Evolutionary conservation across 2,888 invertebrate species (phyloP).

Genomic region (Dynastes hyllus): DNA sequence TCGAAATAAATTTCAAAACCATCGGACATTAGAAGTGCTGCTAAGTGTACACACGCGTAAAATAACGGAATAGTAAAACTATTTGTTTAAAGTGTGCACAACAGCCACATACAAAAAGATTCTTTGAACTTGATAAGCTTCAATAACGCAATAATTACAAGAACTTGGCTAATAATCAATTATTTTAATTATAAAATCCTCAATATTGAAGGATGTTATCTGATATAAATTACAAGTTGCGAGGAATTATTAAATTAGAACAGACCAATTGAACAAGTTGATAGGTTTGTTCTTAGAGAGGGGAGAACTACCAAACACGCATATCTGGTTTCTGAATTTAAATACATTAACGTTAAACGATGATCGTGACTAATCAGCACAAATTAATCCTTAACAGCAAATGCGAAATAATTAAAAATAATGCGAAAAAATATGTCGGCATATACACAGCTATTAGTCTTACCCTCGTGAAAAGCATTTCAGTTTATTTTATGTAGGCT

Average conservation of each 20-base stretch:
- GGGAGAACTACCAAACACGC: not conserved
- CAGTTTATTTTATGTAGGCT: conserved; percentile 19
- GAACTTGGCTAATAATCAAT: not conserved
- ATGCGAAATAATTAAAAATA: conserved; percentile 21
- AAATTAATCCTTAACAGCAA: conserved; percentile 10
- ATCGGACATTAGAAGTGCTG: no score
- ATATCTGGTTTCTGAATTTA: not conserved
- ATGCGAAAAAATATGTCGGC: not conserved
- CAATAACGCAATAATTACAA: not conserved
- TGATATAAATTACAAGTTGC: conserved; percentile 26
- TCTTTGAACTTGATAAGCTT: not conserved
- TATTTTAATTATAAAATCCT: conserved; percentile 24
- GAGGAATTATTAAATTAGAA: conserved; percentile 15
- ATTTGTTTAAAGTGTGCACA: not conserved
- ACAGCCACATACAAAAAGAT: not conserved
- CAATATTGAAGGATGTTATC: conserved; percentile 10
- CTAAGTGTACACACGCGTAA: not conserved
- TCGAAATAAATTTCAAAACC: no score
- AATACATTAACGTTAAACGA: not conserved
- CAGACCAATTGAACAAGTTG: not conserved
- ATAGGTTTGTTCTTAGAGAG: not conserved
- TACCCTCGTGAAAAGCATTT: conserved; percentile 24
- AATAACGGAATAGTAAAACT: not conserved
- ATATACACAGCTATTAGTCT: not conserved
- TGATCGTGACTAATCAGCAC: not conserved